Base-by-base conservation (phyloP, 2,113 vertebrate species). In the Alosa alosa region DNA sequence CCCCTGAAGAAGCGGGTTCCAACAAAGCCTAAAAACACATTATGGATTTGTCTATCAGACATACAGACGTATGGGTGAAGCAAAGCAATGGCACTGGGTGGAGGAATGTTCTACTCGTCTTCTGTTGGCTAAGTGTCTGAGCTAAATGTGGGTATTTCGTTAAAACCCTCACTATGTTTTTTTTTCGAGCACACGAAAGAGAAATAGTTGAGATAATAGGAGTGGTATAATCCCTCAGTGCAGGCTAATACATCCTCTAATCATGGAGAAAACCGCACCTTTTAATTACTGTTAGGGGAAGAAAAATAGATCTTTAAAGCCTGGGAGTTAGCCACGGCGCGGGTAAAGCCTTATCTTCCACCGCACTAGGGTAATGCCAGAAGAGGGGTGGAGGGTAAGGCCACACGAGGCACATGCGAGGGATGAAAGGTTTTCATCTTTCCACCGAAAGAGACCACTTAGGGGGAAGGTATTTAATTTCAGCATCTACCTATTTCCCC, bases 231-330 rank as follows among this genome's bases (percentile, higher is more conserved):
- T 95, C 94, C 93, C 91, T 84, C 72, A 88, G 89, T 91, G 90
- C 87, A 92, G 91, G 86, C 92, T 91, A 93, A 94, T 94, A 90
- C 91, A 68, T 84, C 88, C 88, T 90, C 92, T 94, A 94, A 95
- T 95, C 92, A 94, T 91, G 92, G 84, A 91, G 88, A 91, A 88
- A 47, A 39, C 60, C 89, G 91, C 92, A 92, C 92, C 91, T 95
- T 96, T 95, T 94, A 96, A 95, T 95, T 94, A 94, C 88, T 46
- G 86, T 86, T 89, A 88, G 55, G 78, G 85, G 81, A 47, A 91
- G 88, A 78, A 78, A 78, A 78, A 78, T 78, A 93, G 91, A 94
- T 94, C 89, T 88, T 84, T 86, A 90, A 81, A 87, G 81, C 44
- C 83, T 25, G 82, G 83, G 55, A 78, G 72, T 78, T 78, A 78